Conservation (phyloP, 1,140 invertebrate species). For the Archegozetes longisetosus region DNA sequence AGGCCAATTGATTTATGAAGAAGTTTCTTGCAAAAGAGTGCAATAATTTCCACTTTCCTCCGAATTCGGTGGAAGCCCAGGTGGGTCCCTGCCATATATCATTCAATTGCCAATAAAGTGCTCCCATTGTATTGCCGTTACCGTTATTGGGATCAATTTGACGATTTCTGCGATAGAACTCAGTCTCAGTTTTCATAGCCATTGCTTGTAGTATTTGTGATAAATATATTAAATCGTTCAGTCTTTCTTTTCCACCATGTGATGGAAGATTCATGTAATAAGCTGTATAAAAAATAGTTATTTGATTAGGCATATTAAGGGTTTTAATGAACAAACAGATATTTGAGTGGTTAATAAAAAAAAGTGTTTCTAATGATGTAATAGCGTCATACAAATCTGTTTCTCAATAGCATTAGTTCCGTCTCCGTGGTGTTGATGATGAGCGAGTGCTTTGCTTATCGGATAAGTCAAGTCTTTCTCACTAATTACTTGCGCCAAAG, state of each 20-base stretch:
- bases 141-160: not conserved
- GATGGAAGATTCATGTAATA: not conserved
- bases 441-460: not conserved
- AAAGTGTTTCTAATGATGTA: too few species aligned
- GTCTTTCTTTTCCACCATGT: not conserved
- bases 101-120: too few species aligned
- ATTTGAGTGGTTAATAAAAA: too few species aligned
- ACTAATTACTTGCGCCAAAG: slow-evolving; percentile 39
- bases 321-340: too few species aligned
- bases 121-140: too few species aligned
- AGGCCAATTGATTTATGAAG: slow-evolving; percentile 52
- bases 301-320: too few species aligned
- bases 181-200: not conserved
- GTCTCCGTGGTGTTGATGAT: not conserved
- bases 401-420: too few species aligned
- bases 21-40: slow-evolving; percentile 70
- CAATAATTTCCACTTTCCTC: too few species aligned
- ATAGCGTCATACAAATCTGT: too few species aligned
- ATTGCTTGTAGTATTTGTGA: slow-evolving; percentile 43
- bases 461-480: slow-evolving; percentile 40
- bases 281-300: too few species aligned
- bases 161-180: too few species aligned
- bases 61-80: slow-evolving; percentile 40
- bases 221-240: slow-evolving; percentile 2
- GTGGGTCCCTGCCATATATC: not conserved